Evolutionary conservation across 2,797 vertebrate species (phyloP).

Genomic region (Microchirus variegatus): DNA sequence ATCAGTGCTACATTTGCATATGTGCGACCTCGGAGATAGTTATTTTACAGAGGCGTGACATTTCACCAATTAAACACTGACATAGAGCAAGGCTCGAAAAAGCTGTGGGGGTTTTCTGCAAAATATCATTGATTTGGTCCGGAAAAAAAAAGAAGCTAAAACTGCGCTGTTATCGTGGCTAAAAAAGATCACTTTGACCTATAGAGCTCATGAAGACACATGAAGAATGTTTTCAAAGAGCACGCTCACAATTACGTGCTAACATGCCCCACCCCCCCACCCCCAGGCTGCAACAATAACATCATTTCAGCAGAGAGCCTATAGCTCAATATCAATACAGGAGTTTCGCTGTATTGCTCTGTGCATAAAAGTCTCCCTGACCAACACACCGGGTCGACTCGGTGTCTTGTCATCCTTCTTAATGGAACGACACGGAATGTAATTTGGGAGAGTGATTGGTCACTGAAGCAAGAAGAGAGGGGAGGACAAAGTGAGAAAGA

Average conservation of each 20-base stretch:
- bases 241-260: conserved; percentile 1
- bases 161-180: no score
- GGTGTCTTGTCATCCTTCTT: conserved; percentile 44
- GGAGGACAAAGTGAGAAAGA: conserved; percentile 3
- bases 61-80: no score
- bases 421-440: conserved; percentile 32
- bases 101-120: no score
- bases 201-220: conserved; percentile 3
- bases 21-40: no score
- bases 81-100: no score
- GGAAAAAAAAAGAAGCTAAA: no score
- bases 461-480: not conserved
- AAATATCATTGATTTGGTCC: no score
- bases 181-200: no score
- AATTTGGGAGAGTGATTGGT: conserved; percentile 50
- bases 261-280: not conserved
- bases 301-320: no score
- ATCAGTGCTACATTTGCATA: no score
- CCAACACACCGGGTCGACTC: conserved; percentile 9
- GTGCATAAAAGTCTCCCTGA: conserved; percentile 16
- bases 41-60: no score
- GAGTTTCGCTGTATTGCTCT: conserved; percentile 15
- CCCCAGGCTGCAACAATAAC: no score
- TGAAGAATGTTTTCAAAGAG: not conserved
- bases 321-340: conserved; percentile 7